These are phyloP conservation scores for Neodontobutis hainanensis DNA, from an alignment of 2,113 vertebrate genomes.

Conservation along the genomic window DNA sequence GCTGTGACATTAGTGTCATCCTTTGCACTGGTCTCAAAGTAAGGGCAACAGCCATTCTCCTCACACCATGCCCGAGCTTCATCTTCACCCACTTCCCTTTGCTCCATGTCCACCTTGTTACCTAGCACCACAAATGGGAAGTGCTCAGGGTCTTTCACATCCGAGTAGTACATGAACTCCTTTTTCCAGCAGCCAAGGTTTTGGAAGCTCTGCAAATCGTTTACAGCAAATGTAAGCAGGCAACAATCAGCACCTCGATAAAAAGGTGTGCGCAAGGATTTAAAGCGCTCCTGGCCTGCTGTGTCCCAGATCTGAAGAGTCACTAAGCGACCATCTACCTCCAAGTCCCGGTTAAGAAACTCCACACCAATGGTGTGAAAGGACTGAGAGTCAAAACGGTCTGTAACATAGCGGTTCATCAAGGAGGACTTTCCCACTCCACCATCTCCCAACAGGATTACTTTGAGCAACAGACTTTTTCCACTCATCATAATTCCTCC, in stretches of 20 bases:
- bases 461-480: conserved; percentile 94
- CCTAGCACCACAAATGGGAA: conserved; percentile 97
- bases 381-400: conserved; percentile 96
- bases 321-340: conserved; percentile 93
- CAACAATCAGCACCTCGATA: conserved; percentile 97
- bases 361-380: conserved; percentile 98
- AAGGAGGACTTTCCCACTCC: conserved; percentile 97
- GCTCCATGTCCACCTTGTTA: conserved; percentile 92
- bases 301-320: conserved; percentile 99
- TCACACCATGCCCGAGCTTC: conserved; percentile 93
- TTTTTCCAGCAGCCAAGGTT: conserved; percentile 95
- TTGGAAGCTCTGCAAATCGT: conserved; percentile 94
- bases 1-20: conserved; percentile 94
- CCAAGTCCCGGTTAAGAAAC: conserved; percentile 95
- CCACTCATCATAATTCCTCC: conserved; percentile 85
- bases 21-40: conserved; percentile 97
- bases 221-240: conserved; percentile 95
- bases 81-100: conserved; percentile 87
- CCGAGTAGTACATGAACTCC: conserved; percentile 95
- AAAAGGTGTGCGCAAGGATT: conserved; percentile 95
- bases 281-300: conserved; percentile 95
- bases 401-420: conserved; percentile 97
- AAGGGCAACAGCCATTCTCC: conserved; percentile 91
- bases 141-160: conserved; percentile 89
- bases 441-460: conserved; percentile 94